Evolutionary conservation across 2,888 invertebrate genomes (phyloP).

Genomic region (Priocnemis perturbator): DNA sequence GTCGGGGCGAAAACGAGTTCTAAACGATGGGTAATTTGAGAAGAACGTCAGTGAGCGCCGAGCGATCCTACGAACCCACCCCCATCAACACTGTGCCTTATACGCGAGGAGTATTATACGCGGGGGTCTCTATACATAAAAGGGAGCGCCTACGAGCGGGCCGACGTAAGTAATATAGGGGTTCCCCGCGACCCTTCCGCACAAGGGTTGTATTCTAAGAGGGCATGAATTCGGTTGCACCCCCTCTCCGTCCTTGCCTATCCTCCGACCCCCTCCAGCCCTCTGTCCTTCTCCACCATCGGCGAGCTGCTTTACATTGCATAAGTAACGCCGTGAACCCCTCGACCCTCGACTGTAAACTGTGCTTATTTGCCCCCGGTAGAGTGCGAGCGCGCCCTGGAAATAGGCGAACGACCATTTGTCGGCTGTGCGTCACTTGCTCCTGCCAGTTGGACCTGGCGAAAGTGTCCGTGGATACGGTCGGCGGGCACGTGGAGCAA

Average conservation of each 20-base stretch:
- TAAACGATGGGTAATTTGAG: slow-evolving; percentile 74
- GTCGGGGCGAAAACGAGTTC: slow-evolving; percentile 70
- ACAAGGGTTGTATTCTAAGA: slow-evolving; percentile 66
- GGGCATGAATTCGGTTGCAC: slow-evolving; percentile 67
- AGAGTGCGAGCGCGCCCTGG: slow-evolving; percentile 34
- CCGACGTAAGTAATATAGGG: slow-evolving; percentile 68
- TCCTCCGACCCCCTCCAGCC: background rate
- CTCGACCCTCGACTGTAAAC: slow-evolving; percentile 65
- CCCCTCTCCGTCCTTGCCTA: slow-evolving; percentile 11
- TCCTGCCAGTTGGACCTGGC: slow-evolving; percentile 4
- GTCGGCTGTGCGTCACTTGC: slow-evolving; percentile 49
- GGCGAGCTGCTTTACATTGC: slow-evolving; percentile 64
- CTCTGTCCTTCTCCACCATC: slow-evolving; percentile 1
- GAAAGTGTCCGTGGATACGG: slow-evolving; percentile 28
- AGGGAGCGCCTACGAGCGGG: slow-evolving; percentile 56
- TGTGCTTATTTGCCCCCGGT: slow-evolving; percentile 64
- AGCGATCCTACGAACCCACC: slow-evolving; percentile 31
- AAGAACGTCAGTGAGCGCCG: slow-evolving; percentile 38
- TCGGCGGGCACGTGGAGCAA: background rate
- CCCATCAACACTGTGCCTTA: slow-evolving; percentile 45
- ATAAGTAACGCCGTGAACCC: slow-evolving; percentile 65
- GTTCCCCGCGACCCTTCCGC: slow-evolving; percentile 67
- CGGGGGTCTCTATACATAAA: slow-evolving; percentile 58
- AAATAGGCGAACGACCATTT: slow-evolving; percentile 50
- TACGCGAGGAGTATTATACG: slow-evolving; percentile 57